A percentile compares a stretch with the other conserved stretches of the same genome.
phyloP scores from a whole-genome alignment of 2,888 invertebrate species.

The Tenthredo amoena region DNA sequence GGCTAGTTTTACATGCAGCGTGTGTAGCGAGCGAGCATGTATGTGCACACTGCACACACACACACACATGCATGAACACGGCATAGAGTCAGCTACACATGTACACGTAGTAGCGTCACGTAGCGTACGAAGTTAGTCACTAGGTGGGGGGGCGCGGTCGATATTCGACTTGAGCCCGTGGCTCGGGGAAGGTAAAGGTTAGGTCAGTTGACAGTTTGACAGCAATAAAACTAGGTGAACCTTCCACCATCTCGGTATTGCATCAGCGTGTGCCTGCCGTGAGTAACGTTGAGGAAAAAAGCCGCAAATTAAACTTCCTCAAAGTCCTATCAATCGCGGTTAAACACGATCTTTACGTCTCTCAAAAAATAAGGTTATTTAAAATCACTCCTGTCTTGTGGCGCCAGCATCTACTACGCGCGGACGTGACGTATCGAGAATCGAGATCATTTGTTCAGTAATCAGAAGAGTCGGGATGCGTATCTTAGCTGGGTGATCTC shows the following conservation, averaged over 20 bases:
- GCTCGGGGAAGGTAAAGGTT: conserved; percentile 33
- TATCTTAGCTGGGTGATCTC: conserved; percentile 59
- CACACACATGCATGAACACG: neutral
- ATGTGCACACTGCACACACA: neutral
- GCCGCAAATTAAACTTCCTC: neutral
- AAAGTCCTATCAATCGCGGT: neutral
- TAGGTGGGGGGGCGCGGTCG: conserved; percentile 41
- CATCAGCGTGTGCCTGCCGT: neutral
- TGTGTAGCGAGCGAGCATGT: conserved; percentile 15
- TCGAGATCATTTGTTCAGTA: conserved; percentile 65
- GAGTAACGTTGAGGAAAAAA: neutral
- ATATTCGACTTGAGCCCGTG: conserved; percentile 46
- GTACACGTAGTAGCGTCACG: neutral
- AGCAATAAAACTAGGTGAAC: conserved; percentile 29
- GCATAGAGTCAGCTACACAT: neutral
- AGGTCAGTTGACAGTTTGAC: conserved; percentile 42
- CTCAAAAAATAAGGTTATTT: conserved; percentile 41
- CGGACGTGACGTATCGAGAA: conserved; percentile 53
- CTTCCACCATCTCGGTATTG: neutral
- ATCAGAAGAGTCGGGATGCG: conserved; percentile 68
- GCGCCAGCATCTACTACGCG: conserved; percentile 51
- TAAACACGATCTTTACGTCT: neutral
- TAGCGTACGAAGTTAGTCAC: conserved; percentile 49
- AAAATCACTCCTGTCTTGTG: conserved; percentile 44
- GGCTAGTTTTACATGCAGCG: conserved; percentile 16